Conservation (phyloP, 2,113 vertebrate species). For the Poecilia latipinna region DNA sequence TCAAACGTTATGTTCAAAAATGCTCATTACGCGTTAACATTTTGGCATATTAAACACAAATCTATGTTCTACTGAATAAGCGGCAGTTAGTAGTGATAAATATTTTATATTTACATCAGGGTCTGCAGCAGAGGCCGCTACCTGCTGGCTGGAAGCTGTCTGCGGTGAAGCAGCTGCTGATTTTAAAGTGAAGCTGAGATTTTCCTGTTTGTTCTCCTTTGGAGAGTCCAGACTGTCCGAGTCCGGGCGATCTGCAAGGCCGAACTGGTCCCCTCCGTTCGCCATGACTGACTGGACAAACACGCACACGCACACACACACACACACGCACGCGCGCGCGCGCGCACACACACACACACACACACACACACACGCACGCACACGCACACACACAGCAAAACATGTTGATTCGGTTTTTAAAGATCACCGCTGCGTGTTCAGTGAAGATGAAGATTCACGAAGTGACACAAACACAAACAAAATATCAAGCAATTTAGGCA, state of each 20-base stretch:
- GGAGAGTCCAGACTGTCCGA: slow-evolving; percentile 86
- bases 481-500: not conserved
- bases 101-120: slow-evolving; percentile 10
- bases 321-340: no score
- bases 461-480: not conserved
- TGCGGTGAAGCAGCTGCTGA: slow-evolving; percentile 85
- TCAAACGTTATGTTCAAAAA: not conserved
- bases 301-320: slow-evolving; percentile 21
- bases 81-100: not conserved
- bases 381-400: slow-evolving; percentile 14
- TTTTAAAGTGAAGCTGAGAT: slow-evolving; percentile 77
- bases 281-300: slow-evolving; percentile 83
- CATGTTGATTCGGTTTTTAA: not conserved
- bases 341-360: no score
- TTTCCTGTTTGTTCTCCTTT: slow-evolving; percentile 84
- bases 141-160: slow-evolving; percentile 89
- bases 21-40: not conserved
- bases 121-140: slow-evolving; percentile 45
- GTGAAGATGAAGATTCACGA: no score
- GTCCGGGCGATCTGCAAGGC: slow-evolving; percentile 85
- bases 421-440: not conserved
- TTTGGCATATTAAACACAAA: not conserved
- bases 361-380: not conserved
- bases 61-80: not conserved
- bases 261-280: slow-evolving; percentile 89